phyloP scores from a whole-genome alignment of 2,888 invertebrate species.

The Tricholauxania praeusta region DNA sequence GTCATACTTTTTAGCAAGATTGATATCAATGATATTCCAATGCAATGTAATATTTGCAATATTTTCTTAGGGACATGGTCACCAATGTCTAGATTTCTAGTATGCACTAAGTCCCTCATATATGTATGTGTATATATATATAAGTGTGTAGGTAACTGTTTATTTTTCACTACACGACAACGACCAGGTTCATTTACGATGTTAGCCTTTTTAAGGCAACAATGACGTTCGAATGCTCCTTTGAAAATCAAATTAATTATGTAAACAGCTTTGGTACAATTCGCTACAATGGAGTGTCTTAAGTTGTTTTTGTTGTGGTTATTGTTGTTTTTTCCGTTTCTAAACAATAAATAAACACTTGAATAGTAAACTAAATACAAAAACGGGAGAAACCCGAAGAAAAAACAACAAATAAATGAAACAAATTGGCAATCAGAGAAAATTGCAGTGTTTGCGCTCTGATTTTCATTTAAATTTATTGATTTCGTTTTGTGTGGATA shows the following conservation, averaged over 20 bases:
- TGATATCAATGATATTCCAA: too few species aligned
- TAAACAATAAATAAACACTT: constrained; percentile 36
- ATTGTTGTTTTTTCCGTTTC: constrained; percentile 28
- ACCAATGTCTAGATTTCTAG: too few species aligned
- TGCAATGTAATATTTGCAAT: too few species aligned
- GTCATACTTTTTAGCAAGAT: too few species aligned
- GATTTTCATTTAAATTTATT: constrained; percentile 33
- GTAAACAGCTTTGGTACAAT: constrained; percentile 52
- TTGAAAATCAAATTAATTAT: constrained; percentile 53
- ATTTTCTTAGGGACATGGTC: too few species aligned
- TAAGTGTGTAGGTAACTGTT: too few species aligned
- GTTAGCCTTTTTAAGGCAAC: constrained; percentile 37
- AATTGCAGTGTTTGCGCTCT: constrained; percentile 27
- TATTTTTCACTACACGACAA: not conserved
- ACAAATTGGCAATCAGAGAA: constrained; percentile 29
- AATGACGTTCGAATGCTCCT: constrained; percentile 42
- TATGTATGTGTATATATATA: too few species aligned
- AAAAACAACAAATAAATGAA: constrained; percentile 1
- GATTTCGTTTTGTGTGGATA: constrained; percentile 25
- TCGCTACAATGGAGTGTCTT: not conserved
- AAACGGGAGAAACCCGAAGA: not conserved
- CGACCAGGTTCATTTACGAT: not conserved
- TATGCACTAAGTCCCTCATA: too few species aligned
- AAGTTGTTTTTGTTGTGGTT: constrained; percentile 23
- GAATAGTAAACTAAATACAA: not conserved